Evolutionary conservation across 1,140 invertebrate genomes (phyloP), one percentile per base, ranked within the genome.

Genomic region (Temnothorax nylanderi): DNA sequence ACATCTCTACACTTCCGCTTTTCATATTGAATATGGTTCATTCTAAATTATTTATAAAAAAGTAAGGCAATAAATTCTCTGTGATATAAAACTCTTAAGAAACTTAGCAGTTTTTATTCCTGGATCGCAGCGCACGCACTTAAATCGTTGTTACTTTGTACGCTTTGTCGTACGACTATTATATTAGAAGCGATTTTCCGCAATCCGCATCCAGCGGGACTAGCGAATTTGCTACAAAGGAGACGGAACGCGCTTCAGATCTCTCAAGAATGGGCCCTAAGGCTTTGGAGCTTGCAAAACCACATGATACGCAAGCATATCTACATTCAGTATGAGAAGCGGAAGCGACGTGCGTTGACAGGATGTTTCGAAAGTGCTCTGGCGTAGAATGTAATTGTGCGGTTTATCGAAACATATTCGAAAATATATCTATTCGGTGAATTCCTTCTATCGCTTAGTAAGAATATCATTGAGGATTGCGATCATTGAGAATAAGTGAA

Each of bases 271-370:
- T 78, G 26, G 41, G 18, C 58, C 56, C 8, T 47, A 32, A 78
- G 56, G 56, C 64, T 69, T 51, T 26, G n/a, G 8, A 37, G 62
- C 58, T 77, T 44, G 56, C 34, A 56, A 41, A 81, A 72, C 21
- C 64, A 7, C 37, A 51, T 26, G 10, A 67, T 56, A 56, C 41
- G 21, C n/a, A 71, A 81, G 34, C 37, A 16, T 32, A 49, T 72
- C 37, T 71, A 41, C 37, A 44, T 41, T 81, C 21, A 41, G 34
- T 64, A 78, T 21, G 44, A 37, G 49, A 71, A 81, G 69, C 65
- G 65, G 37, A 72, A 81, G 47, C 49, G n/a, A 56, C 34, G 51
- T 41, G 56, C 49, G 78, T 56, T 81, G 78, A 81, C 78, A 56
- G 49, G 21, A 56, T 21, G 37, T 81, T 71, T 81, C 49, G 58